Percentiles rank a stretch among this genome's conserved stretches.
These are phyloP conservation scores for Himalopsyche anomala DNA, from an alignment of 2,888 invertebrate species.

Conservation along the genomic window DNA sequence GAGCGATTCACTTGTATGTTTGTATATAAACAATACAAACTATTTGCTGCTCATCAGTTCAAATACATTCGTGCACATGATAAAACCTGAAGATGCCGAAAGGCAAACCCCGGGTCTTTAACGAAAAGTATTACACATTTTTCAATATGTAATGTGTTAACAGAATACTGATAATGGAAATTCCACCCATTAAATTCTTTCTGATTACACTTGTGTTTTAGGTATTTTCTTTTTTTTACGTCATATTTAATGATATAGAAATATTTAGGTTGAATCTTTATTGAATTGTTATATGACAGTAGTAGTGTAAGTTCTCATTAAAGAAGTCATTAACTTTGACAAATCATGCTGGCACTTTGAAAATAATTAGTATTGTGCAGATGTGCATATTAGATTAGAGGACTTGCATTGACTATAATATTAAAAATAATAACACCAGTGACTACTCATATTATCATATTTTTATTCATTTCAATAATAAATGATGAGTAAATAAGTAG, in stretches of 20 bases:
- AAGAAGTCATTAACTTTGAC: not conserved
- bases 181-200: not conserved
- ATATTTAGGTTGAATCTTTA: not conserved
- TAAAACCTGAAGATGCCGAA: too few relatives aligned
- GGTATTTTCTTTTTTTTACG: too few relatives aligned
- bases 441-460: not conserved
- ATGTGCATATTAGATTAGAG: not conserved
- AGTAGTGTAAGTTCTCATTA: not conserved
- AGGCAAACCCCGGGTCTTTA: too few relatives aligned
- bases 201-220: not conserved
- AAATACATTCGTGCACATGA: too few relatives aligned
- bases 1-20: too few relatives aligned
- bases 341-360: not conserved
- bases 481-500: not conserved
- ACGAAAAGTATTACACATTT: not conserved
- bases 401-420: not conserved
- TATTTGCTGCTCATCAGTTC: too few relatives aligned
- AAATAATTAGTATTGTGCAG: not conserved
- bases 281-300: not conserved
- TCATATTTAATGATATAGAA: too few relatives aligned
- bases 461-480: not conserved
- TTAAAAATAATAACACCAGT: not conserved
- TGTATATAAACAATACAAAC: too few relatives aligned
- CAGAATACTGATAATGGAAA: slow-evolving; percentile 6
- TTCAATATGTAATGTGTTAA: not conserved